phyloP scores from a whole-genome alignment of 2,113 vertebrate genomes.

The Mirza zaza region DNA sequence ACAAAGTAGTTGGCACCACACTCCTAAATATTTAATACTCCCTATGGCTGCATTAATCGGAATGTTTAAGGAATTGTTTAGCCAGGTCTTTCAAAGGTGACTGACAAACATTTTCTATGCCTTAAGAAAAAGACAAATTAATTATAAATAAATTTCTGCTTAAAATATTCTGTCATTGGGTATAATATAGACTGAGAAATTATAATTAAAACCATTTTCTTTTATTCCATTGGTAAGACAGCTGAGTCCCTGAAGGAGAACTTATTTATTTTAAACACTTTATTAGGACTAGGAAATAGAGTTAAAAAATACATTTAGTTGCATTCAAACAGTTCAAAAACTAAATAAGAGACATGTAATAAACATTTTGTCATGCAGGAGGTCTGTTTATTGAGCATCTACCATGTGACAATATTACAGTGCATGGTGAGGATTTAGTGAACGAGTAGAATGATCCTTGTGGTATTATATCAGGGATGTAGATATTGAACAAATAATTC shows the following conservation, averaged over 20 bases:
- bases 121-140: constrained; percentile 12
- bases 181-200: constrained; percentile 12
- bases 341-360: background rate
- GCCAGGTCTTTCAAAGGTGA: constrained; percentile 57
- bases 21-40: constrained; percentile 75
- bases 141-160: constrained; percentile 47
- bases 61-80: constrained; percentile 63
- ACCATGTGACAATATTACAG: background rate
- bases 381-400: background rate
- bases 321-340: background rate
- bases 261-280: constrained; percentile 26
- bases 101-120: constrained; percentile 33
- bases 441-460: background rate
- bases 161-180: background rate
- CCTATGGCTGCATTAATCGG: constrained; percentile 8
- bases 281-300: background rate
- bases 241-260: background rate
- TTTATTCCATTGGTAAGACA: background rate
- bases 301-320: background rate
- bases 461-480: background rate
- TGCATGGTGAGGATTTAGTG: background rate
- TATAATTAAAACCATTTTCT: constrained; percentile 21
- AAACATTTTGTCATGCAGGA: background rate
- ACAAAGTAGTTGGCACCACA: constrained; percentile 59
- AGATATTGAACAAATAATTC: background rate